phyloP scores from a whole-genome alignment of 2,113 vertebrate species.

The Osmerus mordax region DNA sequence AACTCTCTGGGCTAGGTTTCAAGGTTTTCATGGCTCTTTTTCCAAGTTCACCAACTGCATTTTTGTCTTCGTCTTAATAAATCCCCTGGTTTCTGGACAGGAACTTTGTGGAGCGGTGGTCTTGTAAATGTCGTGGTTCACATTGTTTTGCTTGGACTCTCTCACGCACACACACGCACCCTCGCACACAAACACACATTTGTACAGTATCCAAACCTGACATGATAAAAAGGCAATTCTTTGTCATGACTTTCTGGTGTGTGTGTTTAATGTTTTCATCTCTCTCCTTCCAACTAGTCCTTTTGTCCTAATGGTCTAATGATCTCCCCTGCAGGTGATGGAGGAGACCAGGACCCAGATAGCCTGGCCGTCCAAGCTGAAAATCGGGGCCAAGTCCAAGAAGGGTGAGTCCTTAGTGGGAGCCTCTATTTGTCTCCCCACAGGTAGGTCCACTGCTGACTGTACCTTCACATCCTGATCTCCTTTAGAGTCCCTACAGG shows the following conservation, averaged over 20 bases:
- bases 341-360: constrained; percentile 96
- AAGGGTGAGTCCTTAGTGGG: constrained; percentile 77
- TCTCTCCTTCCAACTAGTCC: not conserved
- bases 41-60: no score
- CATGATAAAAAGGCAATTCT: not conserved
- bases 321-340: constrained; percentile 82
- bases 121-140: not conserved
- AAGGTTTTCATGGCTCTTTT: no score
- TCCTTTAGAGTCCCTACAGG: no score
- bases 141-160: not conserved
- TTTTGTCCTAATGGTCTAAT: not conserved
- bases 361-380: constrained; percentile 94
- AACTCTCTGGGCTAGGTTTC: no score
- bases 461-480: no score
- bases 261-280: not conserved
- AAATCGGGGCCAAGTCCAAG: constrained; percentile 96
- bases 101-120: not conserved
- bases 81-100: no score
- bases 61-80: no score
- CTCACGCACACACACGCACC: not conserved
- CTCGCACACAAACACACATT: not conserved
- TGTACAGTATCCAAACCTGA: not conserved
- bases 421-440: not conserved
- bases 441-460: not conserved
- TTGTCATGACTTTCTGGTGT: not conserved